These are phyloP conservation scores for Rhizoglyphus robini DNA, from an alignment of 1,140 invertebrate genomes.

Conservation along the genomic window DNA sequence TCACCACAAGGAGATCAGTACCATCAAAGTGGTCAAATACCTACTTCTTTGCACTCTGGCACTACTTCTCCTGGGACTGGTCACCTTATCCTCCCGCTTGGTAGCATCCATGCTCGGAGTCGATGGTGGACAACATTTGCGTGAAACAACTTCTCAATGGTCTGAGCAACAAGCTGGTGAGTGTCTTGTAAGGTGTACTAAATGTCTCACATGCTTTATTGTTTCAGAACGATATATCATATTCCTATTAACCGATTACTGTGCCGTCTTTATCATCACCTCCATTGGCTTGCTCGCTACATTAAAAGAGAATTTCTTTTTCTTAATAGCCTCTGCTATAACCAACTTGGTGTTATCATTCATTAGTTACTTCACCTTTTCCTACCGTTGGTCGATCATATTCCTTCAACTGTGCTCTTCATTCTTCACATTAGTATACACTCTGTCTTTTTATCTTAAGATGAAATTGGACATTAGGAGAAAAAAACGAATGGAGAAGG, in stretches of 20 bases:
- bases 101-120: neutral
- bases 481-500: neutral
- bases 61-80: neutral
- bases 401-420: slow-evolving; percentile 12
- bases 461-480: slow-evolving; percentile 6
- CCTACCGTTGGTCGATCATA: slow-evolving; percentile 16
- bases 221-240: neutral
- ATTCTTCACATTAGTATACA: slow-evolving; percentile 12
- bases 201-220: no score
- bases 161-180: no score
- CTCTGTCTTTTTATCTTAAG: slow-evolving; percentile 8
- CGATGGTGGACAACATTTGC: neutral
- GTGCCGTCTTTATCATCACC: neutral
- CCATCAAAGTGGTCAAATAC: slow-evolving; percentile 4
- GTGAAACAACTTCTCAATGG: no score
- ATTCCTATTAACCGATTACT: neutral
- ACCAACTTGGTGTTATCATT: neutral
- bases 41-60: neutral
- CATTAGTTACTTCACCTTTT: neutral
- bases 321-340: neutral
- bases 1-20: neutral
- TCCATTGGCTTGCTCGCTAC: slow-evolving; percentile 3
- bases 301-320: slow-evolving; percentile 19
- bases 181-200: no score
- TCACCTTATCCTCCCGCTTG: neutral